Base-by-base conservation (phyloP, 2,888 invertebrate species). In the Ectemnius continuus region DNA sequence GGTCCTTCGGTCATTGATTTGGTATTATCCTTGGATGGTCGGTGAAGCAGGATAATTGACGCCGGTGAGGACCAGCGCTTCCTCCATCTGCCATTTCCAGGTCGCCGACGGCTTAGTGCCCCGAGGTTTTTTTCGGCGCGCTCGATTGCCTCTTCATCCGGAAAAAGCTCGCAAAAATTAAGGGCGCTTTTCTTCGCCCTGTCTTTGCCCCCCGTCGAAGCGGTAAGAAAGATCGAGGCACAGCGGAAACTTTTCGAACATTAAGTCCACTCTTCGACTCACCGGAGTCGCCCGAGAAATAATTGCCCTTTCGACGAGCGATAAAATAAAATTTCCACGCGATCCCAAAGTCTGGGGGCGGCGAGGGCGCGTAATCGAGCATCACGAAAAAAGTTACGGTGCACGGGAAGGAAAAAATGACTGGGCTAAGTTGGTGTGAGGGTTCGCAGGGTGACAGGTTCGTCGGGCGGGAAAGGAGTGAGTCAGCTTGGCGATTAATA, bases 111-210 rank as follows among this genome's bases (percentile, higher is more conserved):
- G 64, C 63, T 70, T 66, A 62, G 61, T 73, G 63, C 65, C 57
- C 58, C 58, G 45, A 46, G 56, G 46, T 73, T 70, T 64, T 71
- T 72, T 57, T 36, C 57, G 67, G 59, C 28, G 59, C 59, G 70
- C 61, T 56, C 71, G 67, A 59, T 67, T 70, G 74, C 57, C 57
- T n/a, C 16, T 14, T 72, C 69, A 60, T 60, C 61, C 18, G 72
- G 78, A 77, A 79, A 75, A 75, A 65, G 71, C 69, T 77, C 69
- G 69, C 60, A 47, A 61, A 61, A 71, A 78, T 78, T 69, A 68
- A 67, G 77, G 60, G 60, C 65, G 64, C 60, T 70, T 68, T 60
- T 66, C 65, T 76, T 60, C 8, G 36, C 36, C 36, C 36, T 11
- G 36, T 11, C 4, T 20, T n/a, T 52, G 8, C 52, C 52, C 52